Base-by-base conservation (phyloP, 2,797 vertebrate species). In the Girardinus metallicus region DNA sequence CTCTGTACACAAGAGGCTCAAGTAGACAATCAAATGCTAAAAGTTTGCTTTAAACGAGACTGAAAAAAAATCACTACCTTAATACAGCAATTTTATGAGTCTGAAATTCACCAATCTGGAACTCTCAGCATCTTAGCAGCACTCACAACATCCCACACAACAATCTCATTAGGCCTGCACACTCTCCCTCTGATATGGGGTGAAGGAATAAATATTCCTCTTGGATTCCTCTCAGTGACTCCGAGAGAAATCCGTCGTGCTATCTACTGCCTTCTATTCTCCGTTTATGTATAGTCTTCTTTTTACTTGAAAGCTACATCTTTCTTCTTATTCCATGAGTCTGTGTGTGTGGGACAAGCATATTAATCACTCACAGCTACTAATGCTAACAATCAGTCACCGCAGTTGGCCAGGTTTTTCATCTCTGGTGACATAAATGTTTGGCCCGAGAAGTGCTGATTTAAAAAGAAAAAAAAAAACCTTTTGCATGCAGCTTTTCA, bases 301-400 rank as follows among this genome's bases (percentile, higher is more conserved):
- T 94, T 92, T 36, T 74, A 73, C 80, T 90, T 96, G 96, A 91
- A 94, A 94, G 93, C 92, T 90, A 93, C 94, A 93, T 92, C 92
- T 92, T 83, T 92, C 91, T 87, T 89, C 90, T 90, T 87, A 46
- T 95, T 93, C 93, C 92, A 94, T 94, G 92, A 95, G 95, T 95
- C 11, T 96, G 51, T 95, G 95, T 94, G 92, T 94, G 94, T 95
- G 94, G 92, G 95, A 92, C 92, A 93, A 93, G 92, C 94, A 87
- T 97, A 98, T 99, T 97, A 98, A 98, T 99, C 97, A 96, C 95
- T 98, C 97, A 98, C 93, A 92, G 95, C 93, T 95, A 93, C 95
- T 97, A 97, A 98, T 96, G 83, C 95, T 97, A 97, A 97, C 97
- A 96, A 97, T 98, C 97, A 81, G 95, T 99, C 97, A 97, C 96